A percentile compares a stretch with the other conserved stretches of the same genome.
Evolutionary conservation across 2,113 vertebrate species (phyloP).

Genomic region (Oncorhynchus tshawytscha): DNA sequence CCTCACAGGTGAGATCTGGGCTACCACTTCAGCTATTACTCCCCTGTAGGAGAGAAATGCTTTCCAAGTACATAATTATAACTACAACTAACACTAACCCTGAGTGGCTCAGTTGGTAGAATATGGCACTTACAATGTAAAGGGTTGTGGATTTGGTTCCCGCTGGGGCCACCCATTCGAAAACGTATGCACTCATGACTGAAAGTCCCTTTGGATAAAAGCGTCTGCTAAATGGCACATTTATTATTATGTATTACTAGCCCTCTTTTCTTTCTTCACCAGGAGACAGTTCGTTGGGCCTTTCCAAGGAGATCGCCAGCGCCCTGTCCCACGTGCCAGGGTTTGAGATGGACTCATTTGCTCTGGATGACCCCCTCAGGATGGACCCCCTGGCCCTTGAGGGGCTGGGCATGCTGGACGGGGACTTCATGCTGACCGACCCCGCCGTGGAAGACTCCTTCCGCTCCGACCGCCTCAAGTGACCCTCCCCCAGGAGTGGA

Average conservation of each 20-base stretch:
- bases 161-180: too few relatives aligned
- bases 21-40: background rate
- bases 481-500: conserved; percentile 39
- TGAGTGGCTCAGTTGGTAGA: too few relatives aligned
- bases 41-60: too few relatives aligned
- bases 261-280: background rate
- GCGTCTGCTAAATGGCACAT: background rate
- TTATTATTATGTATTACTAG: background rate
- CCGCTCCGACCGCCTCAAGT: conserved; percentile 87
- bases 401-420: conserved; percentile 84
- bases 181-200: too few relatives aligned
- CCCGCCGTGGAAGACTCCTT: conserved; percentile 90
- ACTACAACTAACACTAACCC: too few relatives aligned
- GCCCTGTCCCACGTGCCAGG: conserved; percentile 87
- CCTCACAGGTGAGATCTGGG: conserved; percentile 73
- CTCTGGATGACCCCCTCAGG: conserved; percentile 80
- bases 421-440: conserved; percentile 85
- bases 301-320: conserved; percentile 88
- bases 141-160: too few relatives aligned
- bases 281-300: conserved; percentile 81
- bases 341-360: conserved; percentile 83
- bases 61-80: too few relatives aligned
- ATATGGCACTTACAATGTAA: too few relatives aligned
- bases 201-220: too few relatives aligned
- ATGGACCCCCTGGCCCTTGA: conserved; percentile 86